Evolutionary conservation across 2,113 vertebrate species (phyloP), one percentile per base, ranked within the genome.

Genomic region (Varanus salvator): DNA sequence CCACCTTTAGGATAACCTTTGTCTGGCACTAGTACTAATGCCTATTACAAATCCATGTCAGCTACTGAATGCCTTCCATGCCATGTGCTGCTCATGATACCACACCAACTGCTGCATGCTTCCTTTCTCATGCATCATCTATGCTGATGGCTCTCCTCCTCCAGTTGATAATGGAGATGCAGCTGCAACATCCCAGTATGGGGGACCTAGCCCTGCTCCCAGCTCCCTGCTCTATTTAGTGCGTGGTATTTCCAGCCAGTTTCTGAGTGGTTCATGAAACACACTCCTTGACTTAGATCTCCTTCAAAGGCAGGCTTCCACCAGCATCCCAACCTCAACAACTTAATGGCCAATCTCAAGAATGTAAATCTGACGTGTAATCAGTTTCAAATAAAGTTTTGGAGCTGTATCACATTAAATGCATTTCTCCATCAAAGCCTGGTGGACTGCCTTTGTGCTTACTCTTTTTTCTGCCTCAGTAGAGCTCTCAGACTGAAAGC

Each of bases 381-480:
- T 75, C 27, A 64, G 27, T 78, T 68, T 78, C 14, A n/a, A 80
- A 29, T 31, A 31, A 77, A 6, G 34, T 66, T 50, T 48, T 17
- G 34, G 57, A 31, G 52, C 72, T 44, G 68, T 75, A n/a, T 29
- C 25, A 48, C 34, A 83, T 48, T 9, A 25, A 52, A 74, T 60
- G 15, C 75, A 15, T 60, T 38, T 0, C 0, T 64, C 52, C 0
- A 1, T 17, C 90, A 82, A 50, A 83, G 71, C 38, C 6, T 44
- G 48, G 31, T 72, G 64, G 12, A 52, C 29, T 21, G 9, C 82
- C 21, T 34, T 69, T 74, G 68, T 66, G 34, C 21, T 7, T 78
- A 12, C 14, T 38, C 15, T 8, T 3, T 54, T 8, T 71, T 66
- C 31, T 52, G 6, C 44, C 23, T n/a, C 90, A 44, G 0, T 1